phyloP scores from a whole-genome alignment of 2,888 invertebrate species.

The Ethmia dodecea region DNA sequence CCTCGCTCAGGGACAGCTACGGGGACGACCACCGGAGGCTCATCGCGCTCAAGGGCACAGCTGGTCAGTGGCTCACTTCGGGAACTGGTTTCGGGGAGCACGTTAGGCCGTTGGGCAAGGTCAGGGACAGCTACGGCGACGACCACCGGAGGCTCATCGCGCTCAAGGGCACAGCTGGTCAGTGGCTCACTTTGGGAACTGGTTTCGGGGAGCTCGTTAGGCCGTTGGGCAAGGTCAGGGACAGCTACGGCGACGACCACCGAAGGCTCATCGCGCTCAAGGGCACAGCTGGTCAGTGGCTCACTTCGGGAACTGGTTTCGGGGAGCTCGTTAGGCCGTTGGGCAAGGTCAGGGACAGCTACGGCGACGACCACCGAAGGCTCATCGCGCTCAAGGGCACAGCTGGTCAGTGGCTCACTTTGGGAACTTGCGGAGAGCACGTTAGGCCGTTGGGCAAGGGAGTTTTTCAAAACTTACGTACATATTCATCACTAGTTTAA shows the following conservation, averaged over 20 bases:
- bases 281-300: slow-evolving; percentile 53
- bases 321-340: too few species aligned
- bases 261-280: slow-evolving; percentile 50
- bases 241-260: slow-evolving; percentile 69
- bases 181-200: too few species aligned
- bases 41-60: slow-evolving; percentile 51
- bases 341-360: slow-evolving; percentile 79
- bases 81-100: too few species aligned
- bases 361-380: slow-evolving; percentile 60
- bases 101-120: too few species aligned
- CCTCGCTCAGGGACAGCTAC: slow-evolving; percentile 78
- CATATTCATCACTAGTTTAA: too few species aligned
- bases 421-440: too few species aligned
- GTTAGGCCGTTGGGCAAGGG: too few species aligned
- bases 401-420: slow-evolving; percentile 52
- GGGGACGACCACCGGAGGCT: slow-evolving; percentile 57
- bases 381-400: slow-evolving; percentile 54
- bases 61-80: too few species aligned
- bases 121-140: slow-evolving; percentile 78
- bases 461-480: too few species aligned
- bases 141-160: slow-evolving; percentile 46
- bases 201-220: too few species aligned
- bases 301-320: too few species aligned
- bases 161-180: slow-evolving; percentile 55
- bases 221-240: too few species aligned